A percentile compares a stretch with the other conserved stretches of the same genome.
Conservation (phyloP, 2,888 invertebrate genomes). For the Drosophila robusta region DNA sequence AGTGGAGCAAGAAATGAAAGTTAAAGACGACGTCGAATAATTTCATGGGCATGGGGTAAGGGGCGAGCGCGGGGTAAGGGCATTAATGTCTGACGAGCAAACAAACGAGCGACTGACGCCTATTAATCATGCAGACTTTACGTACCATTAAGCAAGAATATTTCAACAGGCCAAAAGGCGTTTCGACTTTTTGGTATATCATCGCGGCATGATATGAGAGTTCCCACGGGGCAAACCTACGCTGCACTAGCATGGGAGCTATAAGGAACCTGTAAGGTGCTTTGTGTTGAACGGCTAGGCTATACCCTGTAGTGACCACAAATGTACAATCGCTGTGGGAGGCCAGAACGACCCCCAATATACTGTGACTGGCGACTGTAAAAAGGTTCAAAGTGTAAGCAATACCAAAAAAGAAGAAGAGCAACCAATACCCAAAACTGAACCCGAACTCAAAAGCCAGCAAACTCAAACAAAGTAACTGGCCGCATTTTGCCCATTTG, state of each 20-base stretch:
- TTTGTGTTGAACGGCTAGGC: slow-evolving; percentile 11
- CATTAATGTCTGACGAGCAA: slow-evolving; percentile 73
- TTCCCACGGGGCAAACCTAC: slow-evolving; percentile 20
- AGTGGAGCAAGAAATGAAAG: slow-evolving; percentile 7
- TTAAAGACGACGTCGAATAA: slow-evolving; percentile 2
- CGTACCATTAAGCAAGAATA: slow-evolving; percentile 77
- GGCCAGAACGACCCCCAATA: too few relatives aligned
- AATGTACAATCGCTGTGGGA: too few relatives aligned
- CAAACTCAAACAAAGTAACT: slow-evolving; percentile 67
- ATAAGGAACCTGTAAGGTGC: slow-evolving; percentile 4
- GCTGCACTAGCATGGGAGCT: neutral
- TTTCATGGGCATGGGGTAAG: neutral
- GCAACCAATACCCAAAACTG: slow-evolving; percentile 17
- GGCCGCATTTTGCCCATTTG: slow-evolving; percentile 63
- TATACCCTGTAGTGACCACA: slow-evolving; percentile 9
- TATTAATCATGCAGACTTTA: slow-evolving; percentile 79
- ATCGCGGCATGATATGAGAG: slow-evolving; percentile 48
- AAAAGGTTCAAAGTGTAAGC: slow-evolving; percentile 61
- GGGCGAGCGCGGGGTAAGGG: neutral
- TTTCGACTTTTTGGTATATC: slow-evolving; percentile 53
- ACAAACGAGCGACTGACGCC: slow-evolving; percentile 75
- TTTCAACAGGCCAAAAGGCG: slow-evolving; percentile 50
- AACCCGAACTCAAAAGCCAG: slow-evolving; percentile 7
- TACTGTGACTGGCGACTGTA: neutral
- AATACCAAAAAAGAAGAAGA: slow-evolving; percentile 20